Evolutionary conservation across 1,140 invertebrate genomes (phyloP), one percentile per base, ranked within the genome.

Genomic region (Drosophila santomea): DNA sequence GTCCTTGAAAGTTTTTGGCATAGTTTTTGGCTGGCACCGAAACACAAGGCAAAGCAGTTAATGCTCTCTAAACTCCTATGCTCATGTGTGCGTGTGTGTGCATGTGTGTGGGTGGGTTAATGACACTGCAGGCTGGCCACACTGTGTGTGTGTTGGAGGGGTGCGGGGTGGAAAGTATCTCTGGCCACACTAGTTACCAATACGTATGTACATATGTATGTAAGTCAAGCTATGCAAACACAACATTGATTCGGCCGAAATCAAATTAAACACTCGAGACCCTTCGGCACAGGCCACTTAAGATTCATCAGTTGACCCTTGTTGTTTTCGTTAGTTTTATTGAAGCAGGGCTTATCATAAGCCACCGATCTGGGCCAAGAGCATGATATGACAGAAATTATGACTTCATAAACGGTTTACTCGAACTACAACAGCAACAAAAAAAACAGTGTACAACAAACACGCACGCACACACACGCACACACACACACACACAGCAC

Each of bases 1-100:
- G 90, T 91, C 90, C 90, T 91, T 91, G 90, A 91, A 91, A 91
- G 81, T 91, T 91, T 91, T 91, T 91, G 89, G 90, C 90, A 91
- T 91, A 91, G 90, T 91, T 91, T 91, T 86, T 50, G 60, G 47
- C 45, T 55, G 60, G 28, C 73, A 67, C 23, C 74, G 43, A 43
- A 62, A 32, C 60, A 62, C 60, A 63, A 59, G 68, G 50, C 55
- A 63, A 75, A 54, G 45, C 58, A 62, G 56, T 83, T 88, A 83
- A 88, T 88, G 71, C 39, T 39, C 68, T 32, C 63, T 51, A 63
- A 63, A 60, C 35, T n/a, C 55, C 55, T 3, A 8, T 11, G 28
- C 2, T 41, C 14, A 2, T 55, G 17, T 41, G 23, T 35, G 32
- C 23, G 14, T 14, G n/a, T 71, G 64, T 20, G 17, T n/a, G n/a